Percentiles rank a stretch among this genome's conserved stretches.
These are phyloP conservation scores for Limulus polyphemus DNA, from an alignment of 2,888 invertebrate genomes.

Conservation along the genomic window DNA sequence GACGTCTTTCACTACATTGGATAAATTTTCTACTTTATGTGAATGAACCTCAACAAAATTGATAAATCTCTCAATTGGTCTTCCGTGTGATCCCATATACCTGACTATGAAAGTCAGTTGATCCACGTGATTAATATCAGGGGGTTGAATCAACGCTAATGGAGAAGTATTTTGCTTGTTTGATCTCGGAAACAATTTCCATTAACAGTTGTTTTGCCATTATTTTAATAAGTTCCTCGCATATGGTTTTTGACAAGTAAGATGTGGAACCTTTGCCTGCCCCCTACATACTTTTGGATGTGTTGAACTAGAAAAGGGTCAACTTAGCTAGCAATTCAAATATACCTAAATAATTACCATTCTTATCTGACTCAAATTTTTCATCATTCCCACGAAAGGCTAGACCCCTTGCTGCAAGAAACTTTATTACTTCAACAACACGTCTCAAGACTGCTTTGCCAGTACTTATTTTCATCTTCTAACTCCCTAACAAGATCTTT, in stretches of 20 bases:
- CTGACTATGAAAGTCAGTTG: conserved; percentile 31
- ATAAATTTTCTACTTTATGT: neutral
- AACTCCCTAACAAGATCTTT: neutral
- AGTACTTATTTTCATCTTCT: conserved; percentile 26
- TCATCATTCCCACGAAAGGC: conserved; percentile 29
- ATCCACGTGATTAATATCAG: too few species aligned
- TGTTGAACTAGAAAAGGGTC: conserved; percentile 30
- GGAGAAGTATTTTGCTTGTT: conserved; percentile 25
- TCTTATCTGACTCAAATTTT: too few species aligned
- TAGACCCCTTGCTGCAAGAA: conserved; percentile 27
- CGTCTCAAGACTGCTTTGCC: conserved; percentile 28
- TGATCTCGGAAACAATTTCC: conserved; percentile 29
- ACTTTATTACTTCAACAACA: conserved; percentile 29
- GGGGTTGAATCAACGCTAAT: conserved; percentile 29
- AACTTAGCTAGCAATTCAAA: conserved; percentile 31
- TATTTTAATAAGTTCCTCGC: conserved; percentile 31
- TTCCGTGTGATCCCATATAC: conserved; percentile 25
- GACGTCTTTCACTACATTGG: neutral
- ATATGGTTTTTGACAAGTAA: conserved; percentile 29
- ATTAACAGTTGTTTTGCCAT: conserved; percentile 29
- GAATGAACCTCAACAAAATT: conserved; percentile 7
- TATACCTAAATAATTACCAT: conserved; percentile 28
- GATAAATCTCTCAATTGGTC: too few species aligned
- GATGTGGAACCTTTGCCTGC: conserved; percentile 29
- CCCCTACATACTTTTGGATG: conserved; percentile 29